Percentiles rank a stretch among this genome's conserved stretches.
These are phyloP conservation scores for Pogonocherus hispidulus DNA, from an alignment of 2,888 invertebrate species.

Conservation along the genomic window DNA sequence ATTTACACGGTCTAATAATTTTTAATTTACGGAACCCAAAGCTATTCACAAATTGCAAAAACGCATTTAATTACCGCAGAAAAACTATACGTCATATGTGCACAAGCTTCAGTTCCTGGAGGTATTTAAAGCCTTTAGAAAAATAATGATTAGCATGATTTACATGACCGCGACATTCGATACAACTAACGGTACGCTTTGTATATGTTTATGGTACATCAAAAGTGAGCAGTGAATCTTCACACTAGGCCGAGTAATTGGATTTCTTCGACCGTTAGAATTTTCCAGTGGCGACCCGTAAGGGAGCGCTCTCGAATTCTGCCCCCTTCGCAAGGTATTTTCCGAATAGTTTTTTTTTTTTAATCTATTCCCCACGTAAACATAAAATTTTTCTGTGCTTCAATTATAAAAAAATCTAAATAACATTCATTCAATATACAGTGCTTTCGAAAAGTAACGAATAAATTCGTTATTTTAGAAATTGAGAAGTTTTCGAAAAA, in stretches of 20 bases:
- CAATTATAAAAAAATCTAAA: no score
- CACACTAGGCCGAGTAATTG: slow-evolving; percentile 13
- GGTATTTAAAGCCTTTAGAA: slow-evolving; percentile 41
- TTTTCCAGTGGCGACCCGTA: no score
- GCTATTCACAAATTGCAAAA: slow-evolving; percentile 2
- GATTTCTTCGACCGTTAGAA: slow-evolving; percentile 24
- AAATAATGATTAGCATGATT: slow-evolving; percentile 46
- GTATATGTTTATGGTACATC: slow-evolving; percentile 39
- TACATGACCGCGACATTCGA: slow-evolving; percentile 46
- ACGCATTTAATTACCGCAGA: slow-evolving; percentile 23
- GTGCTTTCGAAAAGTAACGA: no score
- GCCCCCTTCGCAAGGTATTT: no score
- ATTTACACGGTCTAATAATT: slow-evolving; percentile 30
- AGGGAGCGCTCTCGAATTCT: no score
- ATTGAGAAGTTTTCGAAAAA: no score
- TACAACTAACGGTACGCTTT: slow-evolving; percentile 40
- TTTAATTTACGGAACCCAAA: slow-evolving; percentile 19
- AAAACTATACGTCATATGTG: slow-evolving; percentile 20
- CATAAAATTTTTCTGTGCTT: no score
- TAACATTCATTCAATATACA: no score
- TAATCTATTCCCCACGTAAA: no score
- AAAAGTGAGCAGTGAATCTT: slow-evolving; percentile 34
- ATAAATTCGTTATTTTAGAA: no score
- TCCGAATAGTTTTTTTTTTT: no score
- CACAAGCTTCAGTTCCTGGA: slow-evolving; percentile 22